A percentile compares a stretch with the other conserved stretches of the same genome.
phyloP scores from a whole-genome alignment of 2,113 vertebrate genomes.

The Peucedramus taeniatus region DNA sequence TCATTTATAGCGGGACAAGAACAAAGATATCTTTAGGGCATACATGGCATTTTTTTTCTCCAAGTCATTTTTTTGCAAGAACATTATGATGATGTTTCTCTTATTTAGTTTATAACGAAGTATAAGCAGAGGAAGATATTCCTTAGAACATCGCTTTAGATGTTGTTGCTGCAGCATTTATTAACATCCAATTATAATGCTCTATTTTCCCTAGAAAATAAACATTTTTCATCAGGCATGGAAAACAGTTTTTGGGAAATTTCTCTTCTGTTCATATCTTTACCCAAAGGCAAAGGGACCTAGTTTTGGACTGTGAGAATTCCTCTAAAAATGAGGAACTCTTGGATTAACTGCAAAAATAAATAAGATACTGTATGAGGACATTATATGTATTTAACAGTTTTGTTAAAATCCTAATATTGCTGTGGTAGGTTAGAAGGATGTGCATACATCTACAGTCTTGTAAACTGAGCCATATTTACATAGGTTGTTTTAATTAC shows the following conservation, averaged over 20 bases:
- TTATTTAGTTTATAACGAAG: not conserved
- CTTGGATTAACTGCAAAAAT: not conserved
- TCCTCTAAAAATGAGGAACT: not conserved
- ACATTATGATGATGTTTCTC: not conserved
- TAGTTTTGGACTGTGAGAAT: not conserved
- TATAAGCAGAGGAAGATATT: not conserved
- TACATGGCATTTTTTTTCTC: not conserved
- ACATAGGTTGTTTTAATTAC: not conserved
- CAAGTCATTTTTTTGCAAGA: not conserved
- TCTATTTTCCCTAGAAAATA: not conserved
- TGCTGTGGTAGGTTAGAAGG: not conserved
- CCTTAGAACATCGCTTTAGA: not conserved
- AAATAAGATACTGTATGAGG: not conserved
- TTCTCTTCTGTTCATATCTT: not conserved
- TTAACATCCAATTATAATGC: not conserved
- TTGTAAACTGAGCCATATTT: not conserved
- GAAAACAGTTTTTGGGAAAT: not conserved
- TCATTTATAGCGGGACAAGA: not conserved
- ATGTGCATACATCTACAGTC: not conserved
- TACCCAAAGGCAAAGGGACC: not conserved
- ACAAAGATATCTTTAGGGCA: not conserved
- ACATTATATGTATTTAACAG: not conserved
- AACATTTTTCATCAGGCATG: not conserved
- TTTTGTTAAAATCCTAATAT: not conserved
- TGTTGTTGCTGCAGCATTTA: not conserved